Evolutionary conservation across 2,797 vertebrate genomes (phyloP).

Genomic region (Potorous gilbertii): DNA sequence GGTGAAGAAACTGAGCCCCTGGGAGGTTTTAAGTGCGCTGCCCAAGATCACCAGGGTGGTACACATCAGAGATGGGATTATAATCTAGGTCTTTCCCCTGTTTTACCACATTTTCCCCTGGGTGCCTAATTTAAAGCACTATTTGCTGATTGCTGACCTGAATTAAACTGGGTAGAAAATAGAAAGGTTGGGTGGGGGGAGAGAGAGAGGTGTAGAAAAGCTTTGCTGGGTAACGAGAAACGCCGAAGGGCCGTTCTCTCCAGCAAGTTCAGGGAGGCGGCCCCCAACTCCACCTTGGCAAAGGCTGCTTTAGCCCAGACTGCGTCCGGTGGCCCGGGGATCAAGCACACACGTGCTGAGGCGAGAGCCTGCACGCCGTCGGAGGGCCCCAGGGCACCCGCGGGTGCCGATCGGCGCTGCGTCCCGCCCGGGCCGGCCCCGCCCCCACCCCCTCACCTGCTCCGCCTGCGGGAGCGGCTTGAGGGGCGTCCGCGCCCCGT

Average conservation of each 20-base stretch:
- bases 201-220: background rate
- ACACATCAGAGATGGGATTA: background rate
- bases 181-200: background rate
- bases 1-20: background rate
- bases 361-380: background rate
- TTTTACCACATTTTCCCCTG: background rate
- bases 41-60: background rate
- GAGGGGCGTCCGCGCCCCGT: constrained; percentile 94
- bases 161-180: background rate
- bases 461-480: constrained; percentile 88
- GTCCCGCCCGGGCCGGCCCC: background rate
- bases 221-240: background rate
- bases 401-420: background rate
- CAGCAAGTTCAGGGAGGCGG: background rate
- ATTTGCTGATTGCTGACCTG: background rate
- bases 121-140: background rate
- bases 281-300: background rate
- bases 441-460: constrained; percentile 85
- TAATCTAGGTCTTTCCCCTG: too few species aligned
- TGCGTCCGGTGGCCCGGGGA: background rate
- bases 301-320: background rate
- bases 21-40: background rate
- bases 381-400: background rate
- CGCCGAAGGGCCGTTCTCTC: background rate
- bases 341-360: background rate